phyloP scores from a whole-genome alignment of 2,888 invertebrate genomes.

The Alentia gelatinosa region DNA sequence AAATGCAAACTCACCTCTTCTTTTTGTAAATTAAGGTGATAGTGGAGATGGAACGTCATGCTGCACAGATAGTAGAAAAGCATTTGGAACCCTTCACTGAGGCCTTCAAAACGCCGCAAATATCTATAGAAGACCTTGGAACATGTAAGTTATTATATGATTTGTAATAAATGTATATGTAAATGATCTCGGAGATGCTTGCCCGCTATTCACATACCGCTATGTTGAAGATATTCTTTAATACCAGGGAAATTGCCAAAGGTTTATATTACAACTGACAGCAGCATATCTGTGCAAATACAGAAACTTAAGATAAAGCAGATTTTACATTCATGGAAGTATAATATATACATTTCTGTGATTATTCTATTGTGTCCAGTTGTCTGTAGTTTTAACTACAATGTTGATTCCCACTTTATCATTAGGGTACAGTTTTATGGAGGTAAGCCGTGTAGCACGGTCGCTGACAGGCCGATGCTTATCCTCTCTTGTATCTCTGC shows the following conservation, averaged over 20 bases:
- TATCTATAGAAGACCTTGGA: not conserved
- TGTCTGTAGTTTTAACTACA: too few relatives aligned
- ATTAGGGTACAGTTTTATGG: slow-evolving; percentile 25
- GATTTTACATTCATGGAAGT: not conserved
- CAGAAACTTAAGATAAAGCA: not conserved
- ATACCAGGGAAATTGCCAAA: too few relatives aligned
- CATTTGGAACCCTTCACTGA: not conserved
- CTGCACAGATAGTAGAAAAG: not conserved
- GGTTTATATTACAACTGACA: too few relatives aligned
- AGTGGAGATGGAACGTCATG: slow-evolving; percentile 12
- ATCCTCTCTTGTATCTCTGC: not conserved
- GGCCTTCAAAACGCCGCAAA: not conserved
- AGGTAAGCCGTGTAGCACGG: not conserved
- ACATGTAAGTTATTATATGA: not conserved
- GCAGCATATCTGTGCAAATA: too few relatives aligned
- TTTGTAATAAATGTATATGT: not conserved
- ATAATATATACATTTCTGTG: not conserved
- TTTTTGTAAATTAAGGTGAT: too few relatives aligned
- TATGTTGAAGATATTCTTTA: not conserved
- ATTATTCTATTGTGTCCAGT: too few relatives aligned
- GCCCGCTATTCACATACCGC: not conserved
- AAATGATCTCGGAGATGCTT: not conserved
- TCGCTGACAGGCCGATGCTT: not conserved
- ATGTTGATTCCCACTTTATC: not conserved
- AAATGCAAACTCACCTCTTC: too few relatives aligned